These are phyloP conservation scores for Pseudochromis fuscus DNA, from an alignment of 2,797 vertebrate species.

Conservation along the genomic window DNA sequence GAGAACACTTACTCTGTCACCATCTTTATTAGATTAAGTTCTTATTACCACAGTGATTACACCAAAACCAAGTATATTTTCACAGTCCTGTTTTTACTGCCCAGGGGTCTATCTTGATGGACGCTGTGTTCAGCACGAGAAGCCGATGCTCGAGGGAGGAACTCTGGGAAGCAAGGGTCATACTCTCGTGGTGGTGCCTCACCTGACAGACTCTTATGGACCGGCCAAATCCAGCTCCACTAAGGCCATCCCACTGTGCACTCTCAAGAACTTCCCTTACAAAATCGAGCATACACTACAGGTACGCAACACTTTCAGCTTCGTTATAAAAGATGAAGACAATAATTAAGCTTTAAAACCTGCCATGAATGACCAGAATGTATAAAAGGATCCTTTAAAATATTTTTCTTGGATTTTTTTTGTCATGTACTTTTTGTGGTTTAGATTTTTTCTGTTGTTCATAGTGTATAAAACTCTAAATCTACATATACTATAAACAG, in stretches of 20 bases:
- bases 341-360: too few relatives aligned
- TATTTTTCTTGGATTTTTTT: background rate
- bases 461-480: too few relatives aligned
- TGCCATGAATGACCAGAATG: background rate
- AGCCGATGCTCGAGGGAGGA: slow-evolving; percentile 89
- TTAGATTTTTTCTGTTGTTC: too few relatives aligned
- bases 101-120: slow-evolving; percentile 88
- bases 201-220: slow-evolving; percentile 84
- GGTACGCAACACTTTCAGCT: slow-evolving; percentile 67
- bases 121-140: slow-evolving; percentile 84
- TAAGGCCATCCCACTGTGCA: slow-evolving; percentile 86
- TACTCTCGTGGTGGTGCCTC: slow-evolving; percentile 85
- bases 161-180: slow-evolving; percentile 86
- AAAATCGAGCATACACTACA: slow-evolving; percentile 90
- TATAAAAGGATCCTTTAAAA: background rate
- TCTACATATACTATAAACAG: too few relatives aligned
- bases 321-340: background rate
- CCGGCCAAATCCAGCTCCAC: background rate
- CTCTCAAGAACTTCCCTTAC: slow-evolving; percentile 88
- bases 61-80: background rate
- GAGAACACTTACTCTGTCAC: slow-evolving; percentile 64
- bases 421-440: background rate
- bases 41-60: background rate
- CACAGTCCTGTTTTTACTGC: background rate
- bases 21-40: too few relatives aligned